Evolutionary conservation across 2,797 vertebrate species (phyloP).

Genomic region (Basileuterus tristriatus): DNA sequence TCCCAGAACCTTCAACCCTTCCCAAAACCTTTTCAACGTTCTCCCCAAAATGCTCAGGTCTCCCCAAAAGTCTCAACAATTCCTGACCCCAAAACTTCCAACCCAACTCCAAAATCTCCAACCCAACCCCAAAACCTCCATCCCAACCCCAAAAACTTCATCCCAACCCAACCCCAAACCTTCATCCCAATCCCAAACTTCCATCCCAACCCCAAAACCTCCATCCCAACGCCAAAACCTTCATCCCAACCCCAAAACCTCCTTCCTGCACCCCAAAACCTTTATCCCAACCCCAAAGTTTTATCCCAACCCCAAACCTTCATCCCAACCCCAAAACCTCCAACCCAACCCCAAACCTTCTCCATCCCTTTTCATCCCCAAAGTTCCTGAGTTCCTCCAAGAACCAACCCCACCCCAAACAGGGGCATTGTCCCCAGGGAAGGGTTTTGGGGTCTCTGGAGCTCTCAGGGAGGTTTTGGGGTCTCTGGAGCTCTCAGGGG

Average conservation of each 20-base stretch:
- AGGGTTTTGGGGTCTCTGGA: neutral
- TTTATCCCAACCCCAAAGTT: too few species aligned
- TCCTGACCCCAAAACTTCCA: neutral
- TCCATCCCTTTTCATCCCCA: neutral
- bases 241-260: too few species aligned
- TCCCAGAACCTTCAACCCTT: rapidly evolving
- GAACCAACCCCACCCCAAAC: neutral
- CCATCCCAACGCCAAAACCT: too few species aligned
- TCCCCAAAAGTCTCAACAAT: rapidly evolving
- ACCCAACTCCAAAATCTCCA: neutral
- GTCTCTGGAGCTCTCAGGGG: neutral
- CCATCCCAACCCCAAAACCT: too few species aligned
- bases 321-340: too few species aligned
- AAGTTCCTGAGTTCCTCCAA: neutral
- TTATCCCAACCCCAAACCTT: too few species aligned
- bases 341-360: neutral
- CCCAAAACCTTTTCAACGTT: neutral
- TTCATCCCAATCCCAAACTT: too few species aligned
- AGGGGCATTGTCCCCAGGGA: rapidly evolving
- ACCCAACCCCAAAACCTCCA: neutral
- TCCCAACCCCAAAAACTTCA: too few species aligned
- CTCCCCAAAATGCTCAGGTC: neutral
- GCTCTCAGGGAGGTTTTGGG: neutral
- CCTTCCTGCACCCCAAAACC: too few species aligned
- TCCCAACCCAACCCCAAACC: too few species aligned